Evolutionary conservation across 1,140 invertebrate genomes (phyloP).

Genomic region (Lasioglossum albipes): DNA sequence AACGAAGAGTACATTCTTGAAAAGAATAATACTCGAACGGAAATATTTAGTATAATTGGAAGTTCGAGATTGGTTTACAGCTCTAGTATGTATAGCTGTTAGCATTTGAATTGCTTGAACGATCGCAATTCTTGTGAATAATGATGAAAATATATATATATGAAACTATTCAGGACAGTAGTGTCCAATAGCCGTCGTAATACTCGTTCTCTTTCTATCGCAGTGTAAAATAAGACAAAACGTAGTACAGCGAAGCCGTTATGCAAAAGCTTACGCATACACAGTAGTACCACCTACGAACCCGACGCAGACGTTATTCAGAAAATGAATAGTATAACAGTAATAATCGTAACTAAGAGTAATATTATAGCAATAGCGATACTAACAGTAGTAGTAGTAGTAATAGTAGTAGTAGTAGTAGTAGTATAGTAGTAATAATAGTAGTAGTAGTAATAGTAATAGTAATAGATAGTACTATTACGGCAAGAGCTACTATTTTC

Average conservation of each 20-base stretch:
- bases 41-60: too few relatives aligned
- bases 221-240: conserved; percentile 45
- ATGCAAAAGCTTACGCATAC: conserved; percentile 35
- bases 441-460: conserved; percentile 17
- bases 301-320: conserved; percentile 23
- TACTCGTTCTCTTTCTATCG: conserved; percentile 23
- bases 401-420: conserved; percentile 15
- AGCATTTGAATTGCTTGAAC: neutral
- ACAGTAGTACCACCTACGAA: conserved; percentile 34
- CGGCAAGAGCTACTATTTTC: conserved; percentile 39
- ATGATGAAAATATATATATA: neutral
- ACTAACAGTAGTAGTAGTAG: conserved; percentile 5
- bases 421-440: conserved; percentile 18
- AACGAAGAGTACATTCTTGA: too few relatives aligned
- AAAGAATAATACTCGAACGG: too few relatives aligned
- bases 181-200: conserved; percentile 40
- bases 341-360: conserved; percentile 2
- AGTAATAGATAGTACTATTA: conserved; percentile 37
- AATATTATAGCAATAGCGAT: neutral
- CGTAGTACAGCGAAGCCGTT: conserved; percentile 52
- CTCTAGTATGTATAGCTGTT: neutral
- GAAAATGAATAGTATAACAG: conserved; percentile 12
- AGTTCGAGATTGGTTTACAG: too few relatives aligned
- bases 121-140: neutral
- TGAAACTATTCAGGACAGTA: conserved; percentile 24